Percentiles rank a stretch among this genome's conserved stretches.
Evolutionary conservation across 2,888 invertebrate genomes (phyloP).

Genomic region (Tipula confusa): DNA sequence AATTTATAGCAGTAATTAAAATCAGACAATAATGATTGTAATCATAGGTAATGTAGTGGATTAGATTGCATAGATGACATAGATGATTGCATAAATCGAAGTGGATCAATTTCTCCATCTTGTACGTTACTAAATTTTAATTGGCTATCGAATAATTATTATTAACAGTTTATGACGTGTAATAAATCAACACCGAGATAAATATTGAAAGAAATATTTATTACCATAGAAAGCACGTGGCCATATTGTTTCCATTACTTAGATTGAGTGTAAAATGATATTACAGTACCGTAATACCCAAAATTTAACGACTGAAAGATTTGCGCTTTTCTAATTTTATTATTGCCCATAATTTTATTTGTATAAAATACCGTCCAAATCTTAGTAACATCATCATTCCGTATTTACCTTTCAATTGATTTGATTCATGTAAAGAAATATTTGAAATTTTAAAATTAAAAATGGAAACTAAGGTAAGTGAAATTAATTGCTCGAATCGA

Average conservation of each 20-base stretch:
- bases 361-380: not conserved
- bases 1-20: no score
- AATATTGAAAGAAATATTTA: no score
- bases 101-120: no score
- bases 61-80: no score
- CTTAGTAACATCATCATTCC: not conserved
- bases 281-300: not conserved
- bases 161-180: no score
- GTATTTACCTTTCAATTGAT: not conserved
- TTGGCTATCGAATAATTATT: no score
- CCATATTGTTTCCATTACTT: not conserved
- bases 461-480: not conserved
- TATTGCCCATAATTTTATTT: not conserved
- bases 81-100: no score
- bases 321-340: not conserved
- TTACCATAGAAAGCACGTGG: not conserved
- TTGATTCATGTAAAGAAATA: not conserved
- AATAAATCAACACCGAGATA: no score
- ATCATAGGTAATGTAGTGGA: no score
- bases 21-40: no score
- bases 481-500: not conserved
- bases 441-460: not conserved
- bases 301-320: not conserved
- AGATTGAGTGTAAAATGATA: not conserved
- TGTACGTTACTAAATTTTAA: no score